Evolutionary conservation across 2,113 vertebrate species (phyloP).

Genomic region (Caranx ignobilis): DNA sequence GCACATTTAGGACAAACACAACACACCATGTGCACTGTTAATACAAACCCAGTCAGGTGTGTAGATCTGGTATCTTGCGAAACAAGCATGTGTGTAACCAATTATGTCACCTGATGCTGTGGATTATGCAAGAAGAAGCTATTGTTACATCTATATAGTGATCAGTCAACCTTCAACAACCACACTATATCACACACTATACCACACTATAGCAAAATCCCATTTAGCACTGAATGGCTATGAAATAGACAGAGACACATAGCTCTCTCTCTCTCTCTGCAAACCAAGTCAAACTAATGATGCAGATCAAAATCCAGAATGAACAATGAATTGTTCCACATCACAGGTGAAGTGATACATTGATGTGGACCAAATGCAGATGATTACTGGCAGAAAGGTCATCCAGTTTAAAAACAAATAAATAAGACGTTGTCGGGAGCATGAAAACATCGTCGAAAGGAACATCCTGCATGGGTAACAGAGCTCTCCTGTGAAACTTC

Average conservation of each 20-base stretch:
- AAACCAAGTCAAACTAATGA: neutral
- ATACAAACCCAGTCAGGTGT: constrained; percentile 57
- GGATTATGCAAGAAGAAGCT: neutral
- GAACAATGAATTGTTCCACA: neutral
- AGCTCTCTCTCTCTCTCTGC: neutral
- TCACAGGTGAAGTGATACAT: neutral
- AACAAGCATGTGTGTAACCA: constrained; percentile 12
- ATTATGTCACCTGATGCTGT: neutral
- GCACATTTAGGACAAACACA: constrained; percentile 65
- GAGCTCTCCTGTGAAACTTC: constrained; percentile 51
- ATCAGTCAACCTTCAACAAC: neutral
- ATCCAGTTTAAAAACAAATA: neutral
- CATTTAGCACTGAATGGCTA: neutral
- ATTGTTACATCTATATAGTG: neutral
- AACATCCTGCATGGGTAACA: constrained; percentile 63
- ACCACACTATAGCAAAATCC: neutral
- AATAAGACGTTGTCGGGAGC: constrained; percentile 19
- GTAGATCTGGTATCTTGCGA: constrained; percentile 16
- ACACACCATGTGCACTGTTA: constrained; percentile 54
- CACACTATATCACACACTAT: neutral
- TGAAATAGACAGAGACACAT: constrained; percentile 1
- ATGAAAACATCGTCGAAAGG: constrained; percentile 19
- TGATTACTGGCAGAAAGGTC: neutral
- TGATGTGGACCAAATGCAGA: neutral
- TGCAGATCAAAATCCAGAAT: neutral